A percentile compares a stretch with the other conserved stretches of the same genome.
These are phyloP conservation scores for Trichonephila clavipes DNA, from an alignment of 1,140 invertebrate species.

Conservation along the genomic window DNA sequence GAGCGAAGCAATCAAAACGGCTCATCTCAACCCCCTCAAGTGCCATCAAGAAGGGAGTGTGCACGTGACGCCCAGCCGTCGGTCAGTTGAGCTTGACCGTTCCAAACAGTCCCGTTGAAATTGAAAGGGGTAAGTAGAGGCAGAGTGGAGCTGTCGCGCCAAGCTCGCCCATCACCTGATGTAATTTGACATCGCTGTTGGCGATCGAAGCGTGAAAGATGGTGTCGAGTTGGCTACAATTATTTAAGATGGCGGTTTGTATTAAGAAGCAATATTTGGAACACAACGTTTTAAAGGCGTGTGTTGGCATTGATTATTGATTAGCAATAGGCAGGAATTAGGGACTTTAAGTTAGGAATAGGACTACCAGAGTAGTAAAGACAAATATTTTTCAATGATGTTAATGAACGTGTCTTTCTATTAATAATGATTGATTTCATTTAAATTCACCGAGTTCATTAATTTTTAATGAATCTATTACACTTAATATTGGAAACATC, in stretches of 20 bases:
- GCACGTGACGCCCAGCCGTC: not conserved
- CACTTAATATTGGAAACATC: no score
- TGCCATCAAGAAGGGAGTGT: not conserved
- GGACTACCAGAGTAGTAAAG: no score
- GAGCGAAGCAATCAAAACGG: slow-evolving; percentile 1
- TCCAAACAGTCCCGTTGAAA: not conserved
- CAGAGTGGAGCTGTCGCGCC: not conserved
- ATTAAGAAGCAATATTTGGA: no score
- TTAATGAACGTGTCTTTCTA: no score
- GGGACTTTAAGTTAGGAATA: not conserved
- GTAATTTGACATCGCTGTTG: slow-evolving; percentile 11
- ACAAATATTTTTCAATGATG: not conserved
- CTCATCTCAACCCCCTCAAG: slow-evolving; percentile 19
- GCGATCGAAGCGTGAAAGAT: not conserved
- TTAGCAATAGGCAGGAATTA: not conserved
- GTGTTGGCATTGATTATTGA: not conserved
- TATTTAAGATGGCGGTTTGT: not conserved
- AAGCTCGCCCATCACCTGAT: not conserved
- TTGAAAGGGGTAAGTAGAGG: not conserved
- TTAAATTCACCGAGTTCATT: no score
- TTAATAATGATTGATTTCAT: no score
- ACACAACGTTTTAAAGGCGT: no score
- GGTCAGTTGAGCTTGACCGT: not conserved
- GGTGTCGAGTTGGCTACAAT: not conserved
- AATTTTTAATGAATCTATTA: no score